Evolutionary conservation across 2,113 vertebrate genomes (phyloP).

Genomic region (Tachysurus vachellii): DNA sequence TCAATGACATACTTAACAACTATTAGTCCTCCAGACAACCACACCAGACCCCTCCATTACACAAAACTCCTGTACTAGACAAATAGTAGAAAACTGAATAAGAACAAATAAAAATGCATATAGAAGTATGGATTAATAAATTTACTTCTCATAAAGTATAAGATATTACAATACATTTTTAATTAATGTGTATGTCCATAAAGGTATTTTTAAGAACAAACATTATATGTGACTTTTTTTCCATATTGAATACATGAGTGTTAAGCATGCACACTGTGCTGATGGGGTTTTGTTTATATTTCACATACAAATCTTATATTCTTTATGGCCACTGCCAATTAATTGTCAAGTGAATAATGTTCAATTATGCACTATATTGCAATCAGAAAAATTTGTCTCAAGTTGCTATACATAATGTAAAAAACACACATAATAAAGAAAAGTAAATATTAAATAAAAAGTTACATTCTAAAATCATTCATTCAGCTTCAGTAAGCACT

Average conservation of each 20-base stretch:
- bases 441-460: background rate
- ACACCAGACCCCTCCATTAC: background rate
- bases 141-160: background rate
- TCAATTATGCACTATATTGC: background rate
- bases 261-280: background rate
- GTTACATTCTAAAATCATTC: background rate
- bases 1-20: conserved; percentile 63
- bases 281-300: background rate
- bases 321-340: background rate
- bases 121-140: background rate
- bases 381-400: background rate
- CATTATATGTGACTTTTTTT: background rate
- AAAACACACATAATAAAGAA: background rate
- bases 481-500: background rate
- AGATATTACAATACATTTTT: background rate
- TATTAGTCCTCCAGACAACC: conserved; percentile 57
- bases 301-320: background rate
- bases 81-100: background rate
- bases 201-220: conserved; percentile 1
- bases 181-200: background rate
- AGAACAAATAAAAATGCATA: conserved; percentile 5
- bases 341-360: background rate
- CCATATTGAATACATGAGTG: background rate
- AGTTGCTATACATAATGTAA: background rate
- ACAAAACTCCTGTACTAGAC: background rate